Percentiles rank a stretch among this genome's conserved stretches.
phyloP scores from a whole-genome alignment of 2,113 vertebrate species.

The Corydoras sp. region DNA sequence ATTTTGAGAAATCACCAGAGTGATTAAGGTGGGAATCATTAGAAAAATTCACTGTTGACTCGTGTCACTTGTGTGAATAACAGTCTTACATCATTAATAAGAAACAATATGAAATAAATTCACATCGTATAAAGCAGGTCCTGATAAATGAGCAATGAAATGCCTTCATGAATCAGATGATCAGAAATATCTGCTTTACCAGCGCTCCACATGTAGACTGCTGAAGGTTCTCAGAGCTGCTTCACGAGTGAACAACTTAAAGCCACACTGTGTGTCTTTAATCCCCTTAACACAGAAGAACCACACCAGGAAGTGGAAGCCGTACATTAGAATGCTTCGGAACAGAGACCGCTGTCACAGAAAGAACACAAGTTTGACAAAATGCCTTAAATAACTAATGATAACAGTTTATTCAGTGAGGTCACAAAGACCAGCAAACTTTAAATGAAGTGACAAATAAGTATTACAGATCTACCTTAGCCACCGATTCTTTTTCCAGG shows the following conservation, averaged over 20 bases:
- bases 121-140: neutral
- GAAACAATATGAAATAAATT: too few relatives aligned
- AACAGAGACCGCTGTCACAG: conserved; percentile 81
- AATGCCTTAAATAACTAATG: neutral
- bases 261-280: conserved; percentile 91
- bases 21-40: too few relatives aligned
- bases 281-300: conserved; percentile 91
- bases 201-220: conserved; percentile 86
- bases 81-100: too few relatives aligned
- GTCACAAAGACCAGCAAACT: too few relatives aligned
- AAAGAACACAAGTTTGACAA: neutral
- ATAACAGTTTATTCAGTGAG: too few relatives aligned
- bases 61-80: too few relatives aligned
- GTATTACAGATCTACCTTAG: conserved; percentile 68
- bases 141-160: neutral
- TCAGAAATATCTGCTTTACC: conserved; percentile 61
- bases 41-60: too few relatives aligned
- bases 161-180: neutral
- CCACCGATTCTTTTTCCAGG: conserved; percentile 84
- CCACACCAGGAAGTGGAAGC: conserved; percentile 98
- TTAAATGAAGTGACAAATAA: neutral
- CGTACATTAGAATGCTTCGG: conserved; percentile 89
- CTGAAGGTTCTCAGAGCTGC: conserved; percentile 84
- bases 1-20: too few relatives aligned
- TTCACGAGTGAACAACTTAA: conserved; percentile 90